phyloP scores from a whole-genome alignment of 2,113 vertebrate species.

The Laterallus jamaicensis region DNA sequence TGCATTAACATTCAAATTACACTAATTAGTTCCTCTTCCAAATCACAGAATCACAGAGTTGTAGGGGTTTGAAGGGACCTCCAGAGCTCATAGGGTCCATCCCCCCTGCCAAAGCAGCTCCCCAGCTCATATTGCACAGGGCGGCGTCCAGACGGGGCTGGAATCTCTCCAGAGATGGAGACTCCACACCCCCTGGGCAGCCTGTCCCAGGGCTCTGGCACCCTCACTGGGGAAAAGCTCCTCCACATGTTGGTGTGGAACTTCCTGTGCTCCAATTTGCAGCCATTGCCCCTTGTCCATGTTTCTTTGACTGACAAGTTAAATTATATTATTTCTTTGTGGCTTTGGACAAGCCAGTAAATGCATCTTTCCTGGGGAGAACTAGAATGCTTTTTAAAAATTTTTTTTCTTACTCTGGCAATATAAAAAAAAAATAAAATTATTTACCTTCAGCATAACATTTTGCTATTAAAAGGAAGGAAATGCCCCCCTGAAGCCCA shows the following conservation, averaged over 20 bases:
- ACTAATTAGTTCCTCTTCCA: neutral
- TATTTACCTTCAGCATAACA: neutral
- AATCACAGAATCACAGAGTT: neutral
- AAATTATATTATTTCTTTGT: neutral
- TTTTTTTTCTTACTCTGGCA: neutral
- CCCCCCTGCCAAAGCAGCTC: too few relatives aligned
- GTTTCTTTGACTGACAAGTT: neutral
- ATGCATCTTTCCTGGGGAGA: neutral
- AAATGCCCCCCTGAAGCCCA: neutral
- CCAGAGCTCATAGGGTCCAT: too few relatives aligned
- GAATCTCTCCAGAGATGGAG: too few relatives aligned
- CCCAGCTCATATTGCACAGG: too few relatives aligned
- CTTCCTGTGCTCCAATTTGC: too few relatives aligned
- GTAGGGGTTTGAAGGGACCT: too few relatives aligned
- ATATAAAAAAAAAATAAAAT: neutral
- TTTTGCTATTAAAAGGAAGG: neutral
- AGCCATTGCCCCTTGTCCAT: too few relatives aligned
- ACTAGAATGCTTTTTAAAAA: neutral
- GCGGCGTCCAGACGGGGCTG: too few relatives aligned
- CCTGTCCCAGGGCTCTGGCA: too few relatives aligned
- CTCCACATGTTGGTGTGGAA: too few relatives aligned
- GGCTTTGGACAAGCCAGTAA: neutral
- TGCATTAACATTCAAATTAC: neutral
- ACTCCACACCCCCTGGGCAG: too few relatives aligned
- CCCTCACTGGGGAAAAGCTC: too few relatives aligned